Base-by-base conservation (phyloP, 2,888 invertebrate species). In the Branchipolynoe longqiensis region DNA sequence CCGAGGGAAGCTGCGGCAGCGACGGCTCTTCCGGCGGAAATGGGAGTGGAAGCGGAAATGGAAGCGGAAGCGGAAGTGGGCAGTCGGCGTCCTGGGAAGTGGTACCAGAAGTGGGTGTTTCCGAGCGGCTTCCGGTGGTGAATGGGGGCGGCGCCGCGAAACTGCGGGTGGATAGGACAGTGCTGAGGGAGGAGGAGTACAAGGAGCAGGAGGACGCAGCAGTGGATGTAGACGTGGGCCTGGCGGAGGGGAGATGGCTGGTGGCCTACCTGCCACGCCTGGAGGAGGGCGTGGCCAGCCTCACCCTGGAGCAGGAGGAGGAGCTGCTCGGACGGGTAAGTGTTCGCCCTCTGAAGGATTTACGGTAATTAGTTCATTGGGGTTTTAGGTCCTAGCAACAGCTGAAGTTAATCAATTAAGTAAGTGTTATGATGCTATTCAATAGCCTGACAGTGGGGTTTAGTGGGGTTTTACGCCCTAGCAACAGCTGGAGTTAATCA, bases 241-340 rank as follows among this genome's bases (percentile, higher is more conserved):
- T 8, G 6, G n/a, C n/a, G n/a, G 48, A 58, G 40, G 81, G 81
- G 12, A 85, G 64, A 25, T 22, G 31, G 28, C 56, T n/a, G 6
- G 87, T 91, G 12, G 90, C 90, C 0, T 91, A 92, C 78, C 90
- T 93, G 84, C 91, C 91, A 4, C 90, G 88, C 33, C 85, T 93
- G 59, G 90, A 91, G 81, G 90, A 90, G 18, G 93, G 92, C 0
- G 86, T 90, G 0, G 87, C 88, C 14, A 89, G 89, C 12, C 88
- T 92, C 12, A 86, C 90, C 0, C 88, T 88, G 18, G 91, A 92
- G 69, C 89, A 91, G 83, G 91, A 91, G 41, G 91, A 91, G 69
- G 90, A 89, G 62, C 85, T 92, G 14, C 81, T 89, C 12, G 87
- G 89, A 40, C 90, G 92, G 90, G 93, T 92, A 83, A n/a, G n/a